A percentile compares a stretch with the other conserved stretches of the same genome.
These are phyloP conservation scores for Hydractinia echinata DNA, from an alignment of 30 jellyfish, hydroid and myxozoan genomes.

Conservation along the genomic window DNA sequence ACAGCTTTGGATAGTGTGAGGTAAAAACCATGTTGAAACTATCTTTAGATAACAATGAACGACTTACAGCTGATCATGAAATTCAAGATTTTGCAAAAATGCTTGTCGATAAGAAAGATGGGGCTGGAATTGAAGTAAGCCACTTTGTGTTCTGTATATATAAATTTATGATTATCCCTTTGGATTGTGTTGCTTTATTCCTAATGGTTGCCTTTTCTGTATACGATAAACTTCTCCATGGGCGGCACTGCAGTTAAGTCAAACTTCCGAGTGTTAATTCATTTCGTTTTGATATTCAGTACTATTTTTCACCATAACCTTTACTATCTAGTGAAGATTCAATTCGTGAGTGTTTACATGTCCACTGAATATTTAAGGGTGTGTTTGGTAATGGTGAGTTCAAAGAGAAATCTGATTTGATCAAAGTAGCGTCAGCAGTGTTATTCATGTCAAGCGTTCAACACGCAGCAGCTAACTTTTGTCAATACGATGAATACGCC, in stretches of 20 bases:
- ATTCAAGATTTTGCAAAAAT: constrained; percentile 75
- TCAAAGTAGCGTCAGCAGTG: constrained; percentile 62
- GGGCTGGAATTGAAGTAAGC: constrained; percentile 77
- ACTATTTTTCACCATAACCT: neutral
- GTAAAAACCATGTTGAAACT: neutral
- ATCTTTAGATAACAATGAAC: constrained; percentile 58
- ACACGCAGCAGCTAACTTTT: constrained; percentile 96
- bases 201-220: too few species aligned
- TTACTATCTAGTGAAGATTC: neutral
- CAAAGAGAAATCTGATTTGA: constrained; percentile 55
- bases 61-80: constrained; percentile 75
- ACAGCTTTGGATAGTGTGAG: neutral
- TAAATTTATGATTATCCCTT: too few species aligned
- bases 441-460: constrained; percentile 88
- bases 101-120: constrained; percentile 55
- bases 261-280: too few species aligned
- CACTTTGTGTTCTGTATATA: too few species aligned
- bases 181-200: too few species aligned
- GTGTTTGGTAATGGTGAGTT: constrained; percentile 93
- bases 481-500: constrained; percentile 93
- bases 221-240: neutral
- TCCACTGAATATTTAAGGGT: constrained; percentile 43
- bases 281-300: too few species aligned
- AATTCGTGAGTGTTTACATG: too few species aligned
- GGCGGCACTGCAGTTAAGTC: too few species aligned